Conservation (phyloP, 2,113 vertebrate genomes). For the Tachuris rubrigastra region DNA sequence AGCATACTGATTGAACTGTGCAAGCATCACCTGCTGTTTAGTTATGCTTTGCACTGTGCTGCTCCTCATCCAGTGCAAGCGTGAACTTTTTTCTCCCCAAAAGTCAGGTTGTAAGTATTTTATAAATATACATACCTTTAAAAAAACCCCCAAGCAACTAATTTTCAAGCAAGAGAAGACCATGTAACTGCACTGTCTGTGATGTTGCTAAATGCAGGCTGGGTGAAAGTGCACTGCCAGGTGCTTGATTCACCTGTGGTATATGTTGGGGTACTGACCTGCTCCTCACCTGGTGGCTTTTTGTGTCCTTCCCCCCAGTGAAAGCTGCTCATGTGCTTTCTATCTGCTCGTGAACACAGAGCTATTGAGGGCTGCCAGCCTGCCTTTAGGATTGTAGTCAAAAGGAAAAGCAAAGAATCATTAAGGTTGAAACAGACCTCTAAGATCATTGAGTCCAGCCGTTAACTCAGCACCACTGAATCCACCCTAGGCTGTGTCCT, state of each 20-base stretch:
- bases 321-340: not conserved
- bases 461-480: not conserved
- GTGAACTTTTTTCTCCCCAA: not conserved
- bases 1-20: not conserved
- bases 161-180: not conserved
- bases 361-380: not conserved
- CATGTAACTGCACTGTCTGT: not conserved
- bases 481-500: not conserved
- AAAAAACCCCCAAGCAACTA: not conserved
- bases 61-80: not conserved
- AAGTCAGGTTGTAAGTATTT: not conserved
- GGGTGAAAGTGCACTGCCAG: not conserved
- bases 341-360: accelerated
- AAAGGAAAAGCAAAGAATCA: not conserved
- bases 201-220: not conserved
- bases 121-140: not conserved
- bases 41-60: accelerated
- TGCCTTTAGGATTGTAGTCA: too few species aligned
- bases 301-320: not conserved
- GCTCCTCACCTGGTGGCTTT: not conserved
- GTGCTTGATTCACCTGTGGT: not conserved
- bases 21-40: not conserved
- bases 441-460: not conserved
- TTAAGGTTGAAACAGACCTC: not conserved
- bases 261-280: not conserved